phyloP scores from a whole-genome alignment of 1,140 invertebrate genomes.

The Solenopsis fugax region DNA sequence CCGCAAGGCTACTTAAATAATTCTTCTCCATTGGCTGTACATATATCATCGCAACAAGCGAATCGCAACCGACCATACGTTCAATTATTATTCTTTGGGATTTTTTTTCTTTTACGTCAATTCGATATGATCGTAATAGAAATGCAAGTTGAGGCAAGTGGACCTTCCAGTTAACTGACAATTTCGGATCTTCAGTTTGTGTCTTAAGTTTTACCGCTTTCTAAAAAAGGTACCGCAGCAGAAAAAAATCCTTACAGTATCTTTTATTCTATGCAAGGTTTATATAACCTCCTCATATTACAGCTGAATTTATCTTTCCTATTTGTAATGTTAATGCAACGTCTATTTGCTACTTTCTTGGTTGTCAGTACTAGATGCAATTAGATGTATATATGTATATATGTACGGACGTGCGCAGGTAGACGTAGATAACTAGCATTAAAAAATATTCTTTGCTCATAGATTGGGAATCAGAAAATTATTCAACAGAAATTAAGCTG shows the following conservation, averaged over 20 bases:
- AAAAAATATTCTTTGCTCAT: background rate
- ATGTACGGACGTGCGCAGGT: background rate
- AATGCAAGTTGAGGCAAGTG: conserved; percentile 32
- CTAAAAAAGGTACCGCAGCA: conserved; percentile 54
- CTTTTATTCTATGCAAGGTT: background rate
- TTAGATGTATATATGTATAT: background rate
- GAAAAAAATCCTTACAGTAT: background rate
- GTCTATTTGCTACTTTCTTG: background rate
- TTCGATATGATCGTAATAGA: conserved; percentile 29
- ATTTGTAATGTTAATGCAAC: background rate
- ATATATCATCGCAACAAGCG: conserved; percentile 66
- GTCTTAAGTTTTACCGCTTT: conserved; percentile 27
- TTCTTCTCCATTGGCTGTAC: conserved; percentile 70
- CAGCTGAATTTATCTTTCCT: background rate
- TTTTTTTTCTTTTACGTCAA: conserved; percentile 67
- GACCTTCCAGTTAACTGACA: background rate
- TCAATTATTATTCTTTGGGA: conserved; percentile 74
- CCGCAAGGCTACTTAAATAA: conserved; percentile 71
- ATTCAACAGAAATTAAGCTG: background rate
- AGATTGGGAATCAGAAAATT: background rate
- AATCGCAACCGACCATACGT: conserved; percentile 62
- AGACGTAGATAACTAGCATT: background rate
- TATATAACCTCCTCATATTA: conserved; percentile 41
- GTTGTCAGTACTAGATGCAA: background rate
- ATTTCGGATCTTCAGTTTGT: background rate